These are phyloP conservation scores for Rhinella marina DNA, from an alignment of 2,797 vertebrate species.

Conservation along the genomic window DNA sequence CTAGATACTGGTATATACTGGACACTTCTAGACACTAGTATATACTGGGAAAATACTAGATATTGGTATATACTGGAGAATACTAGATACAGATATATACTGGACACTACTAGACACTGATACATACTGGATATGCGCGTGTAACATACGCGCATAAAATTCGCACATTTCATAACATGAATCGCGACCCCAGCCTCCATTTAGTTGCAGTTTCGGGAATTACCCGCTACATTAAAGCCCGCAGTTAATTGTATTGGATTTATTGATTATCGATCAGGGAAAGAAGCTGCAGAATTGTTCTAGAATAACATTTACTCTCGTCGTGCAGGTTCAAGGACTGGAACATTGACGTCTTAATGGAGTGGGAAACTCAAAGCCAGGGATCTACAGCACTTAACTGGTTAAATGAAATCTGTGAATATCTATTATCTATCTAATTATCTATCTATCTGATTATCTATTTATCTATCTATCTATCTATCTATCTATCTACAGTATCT, in stretches of 20 bases:
- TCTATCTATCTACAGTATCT: too few species aligned
- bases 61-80: too few species aligned
- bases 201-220: neutral
- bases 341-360: conserved; percentile 8
- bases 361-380: conserved; percentile 34
- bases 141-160: neutral
- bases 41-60: too few species aligned
- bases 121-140: neutral
- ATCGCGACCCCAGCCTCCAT: neutral
- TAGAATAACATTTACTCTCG: conserved; percentile 15
- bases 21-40: too few species aligned
- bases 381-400: neutral
- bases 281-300: neutral
- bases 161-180: neutral
- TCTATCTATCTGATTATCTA: too few species aligned
- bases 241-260: neutral
- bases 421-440: neutral
- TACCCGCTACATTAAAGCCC: neutral
- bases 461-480: too few species aligned
- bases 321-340: conserved; percentile 11
- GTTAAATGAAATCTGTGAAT: neutral
- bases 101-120: neutral
- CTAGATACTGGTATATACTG: too few species aligned
- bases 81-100: neutral
- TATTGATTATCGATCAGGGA: conserved; percentile 15